Base-by-base conservation (phyloP, 2,113 vertebrate genomes). In the Scytalopus superciliaris region DNA sequence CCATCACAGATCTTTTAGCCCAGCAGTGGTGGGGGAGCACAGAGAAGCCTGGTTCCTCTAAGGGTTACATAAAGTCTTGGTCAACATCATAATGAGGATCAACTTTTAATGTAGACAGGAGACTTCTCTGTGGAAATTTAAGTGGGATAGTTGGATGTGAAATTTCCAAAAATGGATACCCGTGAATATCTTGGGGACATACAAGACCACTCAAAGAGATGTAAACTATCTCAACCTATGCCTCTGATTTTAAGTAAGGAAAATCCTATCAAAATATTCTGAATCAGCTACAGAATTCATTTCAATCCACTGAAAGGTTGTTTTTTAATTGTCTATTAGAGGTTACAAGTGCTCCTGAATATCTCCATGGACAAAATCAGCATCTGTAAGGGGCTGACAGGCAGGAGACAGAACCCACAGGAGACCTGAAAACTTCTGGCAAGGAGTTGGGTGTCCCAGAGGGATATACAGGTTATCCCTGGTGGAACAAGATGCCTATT, bases 21-120 rank as follows among this genome's bases (percentile, higher is more conserved):
- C 53, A 73, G 39, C 25, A 68, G 6, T 35, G 35, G 4, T 2
- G 17, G 33, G 12, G 18, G 9, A 55, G 2, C 45, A 33, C 1
- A 0, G 1, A 60, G 27, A 17, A 74, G 23, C 12, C 11, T 52
- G 19, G 2, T 11, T 56, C 21, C 60, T 76, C 44, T 5, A 8
- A 33, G 17, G 7, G 5, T 9, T 10, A 9, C 10, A 13, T 37
- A 28, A 69, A 67, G 23, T 63, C n/a, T 47, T 10, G 19, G 19
- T 35, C 47, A 62, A 8, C 39, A 50, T 11, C 5, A 0, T 3
- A 4, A 3, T 13, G 12, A 63, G 11, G 11, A 28, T 7, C 24
- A 47, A 8, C 1, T 31, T 33, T 6, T 2, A 17, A 10, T 17
- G 16, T 50, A 76, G 40, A 14, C 7, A 28, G 39, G 13, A 67